Evolutionary conservation across 2,888 invertebrate species (phyloP).

Genomic region (Creontiades dilutus): DNA sequence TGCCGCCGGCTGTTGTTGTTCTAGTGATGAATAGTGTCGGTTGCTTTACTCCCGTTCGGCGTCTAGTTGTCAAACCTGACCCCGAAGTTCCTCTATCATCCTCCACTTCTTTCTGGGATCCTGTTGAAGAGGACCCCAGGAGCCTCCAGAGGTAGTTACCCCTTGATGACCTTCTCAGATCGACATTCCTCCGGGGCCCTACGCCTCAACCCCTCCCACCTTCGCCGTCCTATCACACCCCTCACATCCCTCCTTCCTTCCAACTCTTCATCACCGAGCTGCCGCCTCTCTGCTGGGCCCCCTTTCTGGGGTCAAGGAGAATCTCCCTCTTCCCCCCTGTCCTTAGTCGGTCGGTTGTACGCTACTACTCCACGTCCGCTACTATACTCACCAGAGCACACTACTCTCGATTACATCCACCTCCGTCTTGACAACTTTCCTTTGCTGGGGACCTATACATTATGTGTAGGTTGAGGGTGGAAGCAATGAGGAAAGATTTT

Average conservation of each 20-base stretch:
- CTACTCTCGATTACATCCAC: slow-evolving; percentile 51
- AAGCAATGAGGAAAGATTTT: too few relatives aligned
- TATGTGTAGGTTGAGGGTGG: too few relatives aligned
- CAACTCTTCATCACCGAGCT: not conserved
- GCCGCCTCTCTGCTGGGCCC: not conserved
- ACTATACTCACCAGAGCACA: not conserved
- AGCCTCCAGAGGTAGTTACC: slow-evolving; percentile 54
- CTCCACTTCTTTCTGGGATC: not conserved
- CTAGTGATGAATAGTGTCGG: too few relatives aligned
- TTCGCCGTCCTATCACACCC: too few relatives aligned
- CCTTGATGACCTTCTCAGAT: slow-evolving; percentile 63
- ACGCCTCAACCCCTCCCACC: not conserved
- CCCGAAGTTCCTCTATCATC: not conserved
- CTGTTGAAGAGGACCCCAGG: slow-evolving; percentile 6
- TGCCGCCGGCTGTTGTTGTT: too few relatives aligned
- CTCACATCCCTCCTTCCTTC: not conserved
- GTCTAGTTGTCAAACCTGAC: not conserved
- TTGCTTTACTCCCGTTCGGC: too few relatives aligned
- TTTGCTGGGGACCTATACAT: not conserved
- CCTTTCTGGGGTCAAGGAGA: slow-evolving; percentile 41
- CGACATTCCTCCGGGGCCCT: slow-evolving; percentile 54
- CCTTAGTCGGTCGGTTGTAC: not conserved
- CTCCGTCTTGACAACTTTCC: slow-evolving; percentile 12
- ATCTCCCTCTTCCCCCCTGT: not conserved
- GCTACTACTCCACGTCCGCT: slow-evolving; percentile 32